Evolutionary conservation across 2,888 invertebrate genomes (phyloP).

Genomic region (Neoascia interrupta): DNA sequence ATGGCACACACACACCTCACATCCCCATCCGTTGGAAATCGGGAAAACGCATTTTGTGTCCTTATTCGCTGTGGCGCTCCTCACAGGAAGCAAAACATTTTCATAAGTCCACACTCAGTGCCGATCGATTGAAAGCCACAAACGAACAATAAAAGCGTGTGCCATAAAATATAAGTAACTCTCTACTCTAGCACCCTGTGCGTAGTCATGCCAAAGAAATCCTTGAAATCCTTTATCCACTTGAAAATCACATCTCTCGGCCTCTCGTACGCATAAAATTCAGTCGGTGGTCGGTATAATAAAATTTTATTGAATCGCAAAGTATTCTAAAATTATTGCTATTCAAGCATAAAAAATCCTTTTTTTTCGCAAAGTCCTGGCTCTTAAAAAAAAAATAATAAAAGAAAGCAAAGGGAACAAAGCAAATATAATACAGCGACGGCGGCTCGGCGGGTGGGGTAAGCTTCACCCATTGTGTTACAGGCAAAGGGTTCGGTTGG

Average conservation of each 20-base stretch:
- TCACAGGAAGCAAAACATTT: too few species aligned
- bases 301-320: slow-evolving; percentile 79
- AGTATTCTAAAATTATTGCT: slow-evolving; percentile 78
- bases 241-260: slow-evolving; percentile 48
- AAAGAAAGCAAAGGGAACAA: slow-evolving; percentile 10
- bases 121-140: slow-evolving; percentile 52
- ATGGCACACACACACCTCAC: too few species aligned
- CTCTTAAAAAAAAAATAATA: neutral
- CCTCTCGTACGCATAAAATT: slow-evolving; percentile 40
- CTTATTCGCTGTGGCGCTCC: too few species aligned
- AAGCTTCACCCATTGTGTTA: slow-evolving; percentile 15
- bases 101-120: slow-evolving; percentile 18
- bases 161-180: slow-evolving; percentile 48
- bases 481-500: slow-evolving; percentile 19
- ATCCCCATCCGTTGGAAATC: too few species aligned
- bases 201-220: slow-evolving; percentile 50
- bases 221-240: slow-evolving; percentile 56
- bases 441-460: neutral
- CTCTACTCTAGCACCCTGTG: neutral
- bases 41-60: too few species aligned
- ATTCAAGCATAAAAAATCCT: slow-evolving; percentile 76
- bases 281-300: slow-evolving; percentile 73
- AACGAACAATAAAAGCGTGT: slow-evolving; percentile 50
- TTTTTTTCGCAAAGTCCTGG: slow-evolving; percentile 40
- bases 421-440: slow-evolving; percentile 17